These are phyloP conservation scores for Ormyrus rosae DNA, from an alignment of 2,888 invertebrate species.

Conservation along the genomic window DNA sequence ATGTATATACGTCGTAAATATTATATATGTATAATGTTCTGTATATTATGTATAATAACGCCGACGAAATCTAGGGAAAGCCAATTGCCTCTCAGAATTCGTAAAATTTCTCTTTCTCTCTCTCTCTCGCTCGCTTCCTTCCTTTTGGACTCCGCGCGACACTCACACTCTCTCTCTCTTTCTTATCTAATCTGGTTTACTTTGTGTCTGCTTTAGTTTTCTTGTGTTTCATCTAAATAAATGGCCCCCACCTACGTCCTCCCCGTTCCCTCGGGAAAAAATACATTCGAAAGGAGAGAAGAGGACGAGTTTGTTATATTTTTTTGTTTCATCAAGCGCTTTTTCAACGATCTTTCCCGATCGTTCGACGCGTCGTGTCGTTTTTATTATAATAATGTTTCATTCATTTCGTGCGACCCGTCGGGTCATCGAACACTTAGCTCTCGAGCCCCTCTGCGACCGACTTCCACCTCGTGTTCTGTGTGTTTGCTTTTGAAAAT, in stretches of 20 bases:
- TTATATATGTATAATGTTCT: conserved; percentile 21
- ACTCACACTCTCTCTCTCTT: background rate
- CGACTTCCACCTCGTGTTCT: too few relatives aligned
- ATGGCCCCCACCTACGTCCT: conserved; percentile 57
- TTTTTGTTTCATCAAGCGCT: background rate
- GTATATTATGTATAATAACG: conserved; percentile 55
- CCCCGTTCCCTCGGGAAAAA: conserved; percentile 46
- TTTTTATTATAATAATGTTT: background rate
- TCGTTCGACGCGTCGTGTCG: conserved; percentile 47
- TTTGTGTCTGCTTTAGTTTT: conserved; percentile 31
- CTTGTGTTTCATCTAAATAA: conserved; percentile 50
- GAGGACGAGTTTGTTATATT: conserved; percentile 53
- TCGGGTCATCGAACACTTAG: too few relatives aligned
- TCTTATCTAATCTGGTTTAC: conserved; percentile 35
- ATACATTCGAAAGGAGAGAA: conserved; percentile 34
- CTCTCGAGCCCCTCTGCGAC: too few relatives aligned
- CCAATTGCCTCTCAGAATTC: conserved; percentile 53
- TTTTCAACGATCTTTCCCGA: conserved; percentile 35
- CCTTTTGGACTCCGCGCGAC: background rate
- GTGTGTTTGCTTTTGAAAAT: conserved; percentile 10
- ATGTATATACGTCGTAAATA: conserved; percentile 23
- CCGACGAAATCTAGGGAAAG: conserved; percentile 56
- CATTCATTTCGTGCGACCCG: background rate
- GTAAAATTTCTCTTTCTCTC: conserved; percentile 17
- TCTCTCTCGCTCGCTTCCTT: background rate